Evolutionary conservation across 1,140 invertebrate genomes (phyloP).

Genomic region (Callitettix versicolor): DNA sequence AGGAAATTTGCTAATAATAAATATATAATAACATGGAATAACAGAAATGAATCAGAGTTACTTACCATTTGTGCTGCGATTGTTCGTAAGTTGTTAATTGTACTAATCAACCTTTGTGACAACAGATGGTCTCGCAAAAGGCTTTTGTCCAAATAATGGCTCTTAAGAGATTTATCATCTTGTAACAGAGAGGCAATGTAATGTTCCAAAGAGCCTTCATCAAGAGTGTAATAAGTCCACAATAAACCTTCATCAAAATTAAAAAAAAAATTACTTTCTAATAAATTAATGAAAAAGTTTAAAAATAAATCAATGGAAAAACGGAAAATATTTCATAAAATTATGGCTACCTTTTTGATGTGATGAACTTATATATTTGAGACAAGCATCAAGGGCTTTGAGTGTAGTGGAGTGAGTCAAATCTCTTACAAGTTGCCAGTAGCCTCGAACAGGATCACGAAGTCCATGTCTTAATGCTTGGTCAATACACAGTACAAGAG

Average conservation of each 20-base stretch:
- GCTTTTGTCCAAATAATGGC: constrained; percentile 5
- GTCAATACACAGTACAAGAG: not conserved
- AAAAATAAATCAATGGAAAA: too few species aligned
- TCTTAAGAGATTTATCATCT: not conserved
- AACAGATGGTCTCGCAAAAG: not conserved
- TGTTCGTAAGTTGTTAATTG: not conserved
- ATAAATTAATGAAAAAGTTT: too few species aligned
- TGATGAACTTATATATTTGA: constrained; percentile 7
- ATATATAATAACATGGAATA: too few species aligned
- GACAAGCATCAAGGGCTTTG: constrained; percentile 1
- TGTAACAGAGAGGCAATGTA: constrained; percentile 5
- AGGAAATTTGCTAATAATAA: too few species aligned
- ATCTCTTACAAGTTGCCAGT: not conserved
- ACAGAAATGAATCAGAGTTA: too few species aligned
- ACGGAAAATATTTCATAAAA: too few species aligned
- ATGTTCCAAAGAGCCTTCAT: constrained; percentile 5
- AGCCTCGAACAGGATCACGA: constrained; percentile 5
- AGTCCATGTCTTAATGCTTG: not conserved
- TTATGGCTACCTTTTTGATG: constrained; percentile 4
- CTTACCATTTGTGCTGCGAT: not conserved
- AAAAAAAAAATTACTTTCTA: too few species aligned
- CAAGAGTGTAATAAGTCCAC: constrained; percentile 7
- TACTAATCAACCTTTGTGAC: not conserved
- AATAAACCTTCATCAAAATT: not conserved
- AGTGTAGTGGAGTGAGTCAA: constrained; percentile 8